phyloP scores from a whole-genome alignment of 1,140 invertebrate species.

The Rhopalosiphum maidis region DNA sequence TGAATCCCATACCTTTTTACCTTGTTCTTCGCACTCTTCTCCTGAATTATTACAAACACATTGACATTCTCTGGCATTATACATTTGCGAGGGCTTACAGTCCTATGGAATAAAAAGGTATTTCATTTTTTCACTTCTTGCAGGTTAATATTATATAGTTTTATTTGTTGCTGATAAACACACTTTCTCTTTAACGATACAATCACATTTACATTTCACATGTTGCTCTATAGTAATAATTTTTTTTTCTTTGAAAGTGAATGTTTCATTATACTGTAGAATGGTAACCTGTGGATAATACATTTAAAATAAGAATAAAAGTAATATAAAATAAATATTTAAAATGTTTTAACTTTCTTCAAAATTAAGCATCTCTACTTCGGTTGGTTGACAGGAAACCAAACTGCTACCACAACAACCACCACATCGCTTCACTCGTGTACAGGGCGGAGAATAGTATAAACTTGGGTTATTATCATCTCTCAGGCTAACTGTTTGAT shows the following conservation, averaged over 20 bases:
- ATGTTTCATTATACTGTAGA: conserved; percentile 56
- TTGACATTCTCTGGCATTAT: conserved; percentile 66
- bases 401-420: conserved; percentile 72
- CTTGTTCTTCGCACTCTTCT: conserved; percentile 67
- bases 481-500: conserved; percentile 66
- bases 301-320: not conserved
- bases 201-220: conserved; percentile 69
- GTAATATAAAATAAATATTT: not conserved
- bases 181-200: conserved; percentile 67
- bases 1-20: conserved; percentile 69
- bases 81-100: conserved; percentile 69
- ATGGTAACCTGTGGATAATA: conserved; percentile 57
- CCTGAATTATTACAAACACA: conserved; percentile 70
- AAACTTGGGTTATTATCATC: conserved; percentile 65
- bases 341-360: conserved; percentile 61
- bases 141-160: not conserved
- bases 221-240: conserved; percentile 69
- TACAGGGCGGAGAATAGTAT: conserved; percentile 72
- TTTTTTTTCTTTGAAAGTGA: conserved; percentile 61
- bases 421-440: conserved; percentile 72
- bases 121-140: not conserved
- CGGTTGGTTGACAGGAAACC: conserved; percentile 70
- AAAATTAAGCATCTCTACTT: conserved; percentile 62
- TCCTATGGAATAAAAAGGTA: conserved; percentile 63
- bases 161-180: conserved; percentile 58